phyloP scores from a whole-genome alignment of 2,888 invertebrate genomes.

The Troides aeacus region DNA sequence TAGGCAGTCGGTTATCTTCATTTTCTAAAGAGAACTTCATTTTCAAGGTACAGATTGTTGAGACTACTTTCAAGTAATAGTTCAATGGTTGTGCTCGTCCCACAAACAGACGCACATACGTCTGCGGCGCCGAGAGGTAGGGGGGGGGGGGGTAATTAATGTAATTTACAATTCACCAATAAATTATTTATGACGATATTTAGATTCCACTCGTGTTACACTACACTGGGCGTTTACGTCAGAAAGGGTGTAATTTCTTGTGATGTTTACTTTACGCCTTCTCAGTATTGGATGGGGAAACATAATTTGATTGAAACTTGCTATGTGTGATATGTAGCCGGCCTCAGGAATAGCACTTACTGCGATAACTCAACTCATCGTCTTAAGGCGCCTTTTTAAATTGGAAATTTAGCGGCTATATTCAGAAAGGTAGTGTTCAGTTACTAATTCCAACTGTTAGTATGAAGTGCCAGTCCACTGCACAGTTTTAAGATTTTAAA shows the following conservation, averaged over 20 bases:
- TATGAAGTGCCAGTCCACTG: too few relatives aligned
- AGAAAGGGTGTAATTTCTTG: conserved; percentile 36
- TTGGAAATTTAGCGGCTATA: too few relatives aligned
- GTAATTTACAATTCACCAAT: not conserved
- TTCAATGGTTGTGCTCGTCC: too few relatives aligned
- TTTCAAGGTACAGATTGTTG: too few relatives aligned
- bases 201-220: not conserved
- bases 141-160: not conserved
- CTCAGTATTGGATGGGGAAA: conserved; percentile 25
- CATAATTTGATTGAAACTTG: not conserved
- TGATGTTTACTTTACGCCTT: conserved; percentile 45
- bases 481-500: too few relatives aligned
- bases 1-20: too few relatives aligned
- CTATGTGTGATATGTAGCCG: not conserved
- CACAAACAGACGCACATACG: not conserved
- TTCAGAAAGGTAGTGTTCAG: too few relatives aligned
- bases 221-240: conserved; percentile 40
- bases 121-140: not conserved
- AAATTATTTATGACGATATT: not conserved
- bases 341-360: not conserved
- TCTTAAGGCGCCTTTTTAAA: too few relatives aligned
- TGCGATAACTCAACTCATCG: too few relatives aligned
- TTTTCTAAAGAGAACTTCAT: too few relatives aligned
- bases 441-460: too few relatives aligned
- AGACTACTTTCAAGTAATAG: too few relatives aligned